A percentile compares a stretch with the other conserved stretches of the same genome.
Evolutionary conservation across 2,113 vertebrate species (phyloP).

Genomic region (Eptatretus burgeri): DNA sequence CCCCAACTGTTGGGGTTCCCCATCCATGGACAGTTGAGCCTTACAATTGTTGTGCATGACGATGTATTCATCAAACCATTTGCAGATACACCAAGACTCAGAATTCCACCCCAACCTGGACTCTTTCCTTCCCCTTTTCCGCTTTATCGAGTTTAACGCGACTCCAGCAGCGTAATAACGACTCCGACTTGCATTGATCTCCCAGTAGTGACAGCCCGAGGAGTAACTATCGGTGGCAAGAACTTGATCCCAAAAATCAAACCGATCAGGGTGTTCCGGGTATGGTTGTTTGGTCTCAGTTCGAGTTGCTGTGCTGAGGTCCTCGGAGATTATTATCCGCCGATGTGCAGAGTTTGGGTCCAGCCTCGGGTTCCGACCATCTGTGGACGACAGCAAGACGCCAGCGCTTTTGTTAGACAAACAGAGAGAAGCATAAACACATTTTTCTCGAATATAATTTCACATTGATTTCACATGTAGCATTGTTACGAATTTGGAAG

Average conservation of each 20-base stretch:
- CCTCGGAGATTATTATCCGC: neutral
- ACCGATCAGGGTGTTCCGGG: neutral
- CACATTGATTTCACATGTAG: too few relatives aligned
- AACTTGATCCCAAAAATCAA: neutral
- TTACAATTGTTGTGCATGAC: neutral
- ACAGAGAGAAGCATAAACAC: too few relatives aligned
- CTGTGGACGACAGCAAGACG: neutral
- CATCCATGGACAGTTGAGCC: too few relatives aligned
- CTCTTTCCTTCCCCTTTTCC: neutral
- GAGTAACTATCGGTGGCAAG: neutral
- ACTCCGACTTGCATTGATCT: neutral
- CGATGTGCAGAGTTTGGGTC: neutral
- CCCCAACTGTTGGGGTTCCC: too few relatives aligned
- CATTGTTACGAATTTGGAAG: too few relatives aligned
- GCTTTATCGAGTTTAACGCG: neutral
- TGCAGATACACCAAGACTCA: neutral
- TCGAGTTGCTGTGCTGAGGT: neutral
- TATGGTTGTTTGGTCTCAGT: neutral
- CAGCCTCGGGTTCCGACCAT: neutral
- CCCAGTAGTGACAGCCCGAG: constrained; percentile 3
- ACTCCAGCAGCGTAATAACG: neutral
- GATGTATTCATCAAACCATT: neutral
- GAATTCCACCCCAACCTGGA: neutral
- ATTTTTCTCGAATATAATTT: too few relatives aligned
- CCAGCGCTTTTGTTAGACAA: too few relatives aligned